Percentiles rank a stretch among this genome's conserved stretches.
Evolutionary conservation across 2,113 vertebrate species (phyloP).

Genomic region (Gymnarchus niloticus): DNA sequence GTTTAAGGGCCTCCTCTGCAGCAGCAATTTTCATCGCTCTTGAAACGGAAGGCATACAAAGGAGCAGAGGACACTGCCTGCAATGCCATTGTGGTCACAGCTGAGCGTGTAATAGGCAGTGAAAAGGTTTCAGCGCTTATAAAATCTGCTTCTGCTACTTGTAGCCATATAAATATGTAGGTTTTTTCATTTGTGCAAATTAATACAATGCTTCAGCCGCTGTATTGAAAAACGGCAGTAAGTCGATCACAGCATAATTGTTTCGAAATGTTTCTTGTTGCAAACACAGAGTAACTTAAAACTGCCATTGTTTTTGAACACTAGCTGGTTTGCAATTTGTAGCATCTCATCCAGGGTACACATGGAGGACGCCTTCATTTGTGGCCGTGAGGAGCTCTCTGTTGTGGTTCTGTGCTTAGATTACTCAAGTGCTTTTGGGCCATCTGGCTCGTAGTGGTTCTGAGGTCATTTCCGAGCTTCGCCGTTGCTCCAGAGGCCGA

Average conservation of each 20-base stretch:
- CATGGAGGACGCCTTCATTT: background rate
- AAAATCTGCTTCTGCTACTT: background rate
- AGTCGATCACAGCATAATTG: background rate
- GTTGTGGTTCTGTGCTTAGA: background rate
- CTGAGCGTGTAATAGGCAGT: background rate
- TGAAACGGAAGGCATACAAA: background rate
- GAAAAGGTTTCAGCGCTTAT: background rate
- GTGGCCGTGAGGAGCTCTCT: background rate
- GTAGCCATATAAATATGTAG: background rate
- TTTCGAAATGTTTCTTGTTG: background rate
- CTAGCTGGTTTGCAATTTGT: background rate
- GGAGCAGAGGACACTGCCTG: background rate
- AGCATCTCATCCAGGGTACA: no score
- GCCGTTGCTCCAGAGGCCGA: background rate
- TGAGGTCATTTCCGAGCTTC: background rate
- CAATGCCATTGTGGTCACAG: slow-evolving; percentile 4
- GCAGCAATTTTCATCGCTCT: background rate
- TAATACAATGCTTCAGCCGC: background rate
- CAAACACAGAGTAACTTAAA: background rate
- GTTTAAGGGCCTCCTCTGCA: background rate
- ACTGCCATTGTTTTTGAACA: background rate
- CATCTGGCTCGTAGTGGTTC: background rate
- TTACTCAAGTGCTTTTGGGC: background rate
- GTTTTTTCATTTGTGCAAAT: background rate
- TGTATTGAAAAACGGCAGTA: background rate